phyloP scores from a whole-genome alignment of 2,888 invertebrate genomes.

The Nomada fabriciana region DNA sequence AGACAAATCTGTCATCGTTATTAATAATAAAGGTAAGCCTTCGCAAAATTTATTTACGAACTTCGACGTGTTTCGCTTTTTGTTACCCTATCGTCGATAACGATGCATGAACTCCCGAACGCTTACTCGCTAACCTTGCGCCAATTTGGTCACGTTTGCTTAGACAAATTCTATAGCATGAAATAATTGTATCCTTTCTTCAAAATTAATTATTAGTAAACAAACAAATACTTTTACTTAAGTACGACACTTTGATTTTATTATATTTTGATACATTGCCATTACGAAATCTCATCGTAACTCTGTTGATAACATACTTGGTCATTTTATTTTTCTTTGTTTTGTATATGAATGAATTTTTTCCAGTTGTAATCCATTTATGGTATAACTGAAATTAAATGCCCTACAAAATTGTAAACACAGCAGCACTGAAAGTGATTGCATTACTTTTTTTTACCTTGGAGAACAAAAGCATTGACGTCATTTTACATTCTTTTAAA shows the following conservation, averaged over 20 bases:
- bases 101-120: slow-evolving; percentile 51
- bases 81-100: slow-evolving; percentile 42
- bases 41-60: slow-evolving; percentile 22
- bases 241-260: background rate
- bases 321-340: background rate
- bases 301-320: slow-evolving; percentile 37
- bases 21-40: slow-evolving; percentile 70
- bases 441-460: slow-evolving; percentile 16
- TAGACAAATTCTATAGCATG: slow-evolving; percentile 30
- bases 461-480: slow-evolving; percentile 38
- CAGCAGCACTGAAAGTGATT: background rate
- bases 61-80: slow-evolving; percentile 19
- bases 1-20: slow-evolving; percentile 65
- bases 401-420: background rate
- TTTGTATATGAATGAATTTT: background rate
- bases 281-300: slow-evolving; percentile 13
- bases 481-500: slow-evolving; percentile 31
- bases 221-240: background rate
- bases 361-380: background rate
- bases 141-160: slow-evolving; percentile 55
- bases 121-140: slow-evolving; percentile 52
- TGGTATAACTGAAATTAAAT: too few species aligned
- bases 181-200: slow-evolving; percentile 8
- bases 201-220: slow-evolving; percentile 8
- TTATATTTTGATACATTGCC: slow-evolving; percentile 30